Base-by-base conservation (phyloP, 2,797 vertebrate genomes). In the Leptodactylus fallax region DNA sequence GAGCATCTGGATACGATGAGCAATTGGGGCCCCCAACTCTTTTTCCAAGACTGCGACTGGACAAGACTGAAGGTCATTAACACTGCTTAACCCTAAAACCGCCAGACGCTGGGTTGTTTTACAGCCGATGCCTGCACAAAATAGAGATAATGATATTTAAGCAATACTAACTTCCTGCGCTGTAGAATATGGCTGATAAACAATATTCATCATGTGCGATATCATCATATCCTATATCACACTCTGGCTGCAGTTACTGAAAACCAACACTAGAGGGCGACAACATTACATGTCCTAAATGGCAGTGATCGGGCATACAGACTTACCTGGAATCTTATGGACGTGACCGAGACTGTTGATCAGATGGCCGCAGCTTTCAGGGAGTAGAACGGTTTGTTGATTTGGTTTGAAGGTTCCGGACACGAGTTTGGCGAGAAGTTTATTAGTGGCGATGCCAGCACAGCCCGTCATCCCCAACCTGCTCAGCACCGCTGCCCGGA, bases 401-500 rank as follows among this genome's bases (percentile, higher is more conserved):
- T 98, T 98, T 74, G 97, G 98, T 91, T 98, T 98, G 90, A 97
- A 97, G 61, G 93, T 90, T 3, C 97, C 97, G 0, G 96, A 96
- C 67, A 97, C 97, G 87, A 99, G 93, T 92, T 99, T 99, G 83
- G 97, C 94, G 83, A 98, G 89, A 0, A 98, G 90, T 88, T 99
- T 99, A 90, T 94, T 99, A 1, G 93, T 92, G 65, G 98, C 96
- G 0, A 98, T 91, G 49, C 98, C 98, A 8, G 97, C 96, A 13
- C 97, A 98, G 85, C 96, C 95, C 0, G 97, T 98, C 86, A 99
- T 95, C 21, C 96, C 96, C 90, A 99, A 90, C 36, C 92, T 94
- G 12, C 61, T 83, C 14, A 69, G 69, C 79, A 98, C 83, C 53
- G 93, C 94, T 77, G 93, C 93, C 89, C 97, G 94, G 87, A 99